phyloP scores from a whole-genome alignment of 2,888 invertebrate genomes.

The Charanyca ferruginea region DNA sequence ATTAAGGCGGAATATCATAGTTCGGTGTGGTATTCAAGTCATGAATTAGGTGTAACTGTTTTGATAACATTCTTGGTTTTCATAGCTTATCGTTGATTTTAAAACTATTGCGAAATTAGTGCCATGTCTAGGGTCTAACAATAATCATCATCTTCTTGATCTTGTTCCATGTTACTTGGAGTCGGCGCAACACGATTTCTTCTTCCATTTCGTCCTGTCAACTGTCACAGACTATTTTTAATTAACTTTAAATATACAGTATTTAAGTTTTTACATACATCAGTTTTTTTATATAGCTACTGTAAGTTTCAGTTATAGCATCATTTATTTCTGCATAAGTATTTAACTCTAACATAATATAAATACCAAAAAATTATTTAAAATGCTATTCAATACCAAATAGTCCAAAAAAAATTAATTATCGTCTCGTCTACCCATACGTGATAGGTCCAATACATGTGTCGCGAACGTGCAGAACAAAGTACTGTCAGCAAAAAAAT shows the following conservation, averaged over 20 bases:
- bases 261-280: too few species aligned
- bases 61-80: constrained; percentile 15
- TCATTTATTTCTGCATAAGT: not conserved
- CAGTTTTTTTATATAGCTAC: not conserved
- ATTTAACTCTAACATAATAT: not conserved
- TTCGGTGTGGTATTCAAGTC: constrained; percentile 10
- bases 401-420: constrained; percentile 22
- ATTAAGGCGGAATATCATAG: constrained; percentile 6
- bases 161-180: too few species aligned
- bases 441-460: constrained; percentile 42
- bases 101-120: not conserved
- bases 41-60: not conserved
- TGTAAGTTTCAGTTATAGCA: not conserved
- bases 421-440: constrained; percentile 23
- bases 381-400: constrained; percentile 10
- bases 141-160: too few species aligned
- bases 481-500: constrained; percentile 13
- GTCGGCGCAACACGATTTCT: too few species aligned
- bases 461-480: constrained; percentile 43
- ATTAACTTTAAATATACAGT: too few species aligned
- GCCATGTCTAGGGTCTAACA: too few species aligned
- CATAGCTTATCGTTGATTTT: too few species aligned
- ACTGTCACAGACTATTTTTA: too few species aligned
- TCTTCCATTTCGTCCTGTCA: too few species aligned
- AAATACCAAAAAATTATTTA: not conserved